Conservation (phyloP, 2,113 vertebrate genomes). For the Phaethon lepturus region DNA sequence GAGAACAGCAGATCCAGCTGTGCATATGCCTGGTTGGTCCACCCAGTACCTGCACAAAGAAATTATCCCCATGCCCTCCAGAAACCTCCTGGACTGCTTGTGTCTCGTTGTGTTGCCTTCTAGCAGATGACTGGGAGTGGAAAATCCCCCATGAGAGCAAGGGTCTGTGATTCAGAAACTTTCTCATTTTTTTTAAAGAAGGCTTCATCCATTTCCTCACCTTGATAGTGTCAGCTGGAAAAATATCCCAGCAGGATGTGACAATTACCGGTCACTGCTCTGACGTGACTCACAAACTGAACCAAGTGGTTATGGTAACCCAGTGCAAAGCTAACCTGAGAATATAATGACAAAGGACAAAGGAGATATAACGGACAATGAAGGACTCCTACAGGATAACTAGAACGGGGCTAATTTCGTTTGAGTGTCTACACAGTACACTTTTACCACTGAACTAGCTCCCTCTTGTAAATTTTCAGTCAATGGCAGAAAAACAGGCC, state of each 20-base stretch:
- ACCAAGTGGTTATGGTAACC: rapidly evolving
- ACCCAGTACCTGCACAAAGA: background rate
- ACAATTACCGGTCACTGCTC: background rate
- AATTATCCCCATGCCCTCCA: background rate
- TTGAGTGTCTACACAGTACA: background rate
- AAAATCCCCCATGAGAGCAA: background rate
- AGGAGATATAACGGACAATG: background rate
- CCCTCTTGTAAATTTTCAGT: background rate
- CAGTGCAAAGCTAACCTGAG: background rate
- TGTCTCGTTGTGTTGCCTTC: background rate
- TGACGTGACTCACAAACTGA: background rate
- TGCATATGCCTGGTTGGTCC: background rate
- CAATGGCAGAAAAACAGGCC: background rate
- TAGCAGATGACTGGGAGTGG: background rate
- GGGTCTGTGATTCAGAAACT: background rate
- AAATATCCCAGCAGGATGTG: background rate
- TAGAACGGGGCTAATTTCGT: background rate
- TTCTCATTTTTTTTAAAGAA: background rate
- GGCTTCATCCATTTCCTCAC: background rate
- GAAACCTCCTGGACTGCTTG: background rate
- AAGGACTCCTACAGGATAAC: background rate
- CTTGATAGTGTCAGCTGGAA: background rate
- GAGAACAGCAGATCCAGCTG: background rate
- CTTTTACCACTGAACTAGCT: background rate
- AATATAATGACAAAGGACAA: background rate